These are phyloP conservation scores for Phrynocephalus versicolor DNA, from an alignment of 2,113 vertebrate species.

Conservation along the genomic window DNA sequence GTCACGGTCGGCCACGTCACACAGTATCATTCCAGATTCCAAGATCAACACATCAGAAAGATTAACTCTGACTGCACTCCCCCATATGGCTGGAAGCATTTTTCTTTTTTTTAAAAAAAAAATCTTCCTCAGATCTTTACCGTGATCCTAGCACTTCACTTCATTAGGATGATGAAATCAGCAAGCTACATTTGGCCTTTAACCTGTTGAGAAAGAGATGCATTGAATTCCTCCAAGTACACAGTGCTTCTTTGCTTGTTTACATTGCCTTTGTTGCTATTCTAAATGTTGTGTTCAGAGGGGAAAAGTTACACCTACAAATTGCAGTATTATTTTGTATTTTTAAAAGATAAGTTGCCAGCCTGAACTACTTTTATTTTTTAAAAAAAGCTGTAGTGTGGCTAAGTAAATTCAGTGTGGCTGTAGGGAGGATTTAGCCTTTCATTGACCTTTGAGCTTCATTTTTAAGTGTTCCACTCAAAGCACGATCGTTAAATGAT, in stretches of 20 bases:
- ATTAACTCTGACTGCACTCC: constrained; percentile 76
- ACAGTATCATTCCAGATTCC: constrained; percentile 79
- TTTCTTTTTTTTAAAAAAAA: not conserved
- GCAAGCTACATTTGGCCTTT: constrained; percentile 72
- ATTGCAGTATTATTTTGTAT: constrained; percentile 84
- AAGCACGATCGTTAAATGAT: constrained; percentile 52
- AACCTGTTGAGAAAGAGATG: constrained; percentile 66
- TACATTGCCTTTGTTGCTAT: constrained; percentile 71
- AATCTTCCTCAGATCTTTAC: constrained; percentile 73
- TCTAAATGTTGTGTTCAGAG: constrained; percentile 73
- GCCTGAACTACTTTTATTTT: constrained; percentile 65
- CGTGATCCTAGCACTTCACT: constrained; percentile 71
- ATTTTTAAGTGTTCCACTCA: constrained; percentile 61
- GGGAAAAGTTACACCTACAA: constrained; percentile 70
- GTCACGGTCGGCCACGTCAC: constrained; percentile 76
- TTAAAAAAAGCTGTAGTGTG: constrained; percentile 48
- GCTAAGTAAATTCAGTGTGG: constrained; percentile 44
- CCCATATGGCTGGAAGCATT: constrained; percentile 75
- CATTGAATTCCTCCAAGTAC: constrained; percentile 70
- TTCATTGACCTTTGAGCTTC: constrained; percentile 45
- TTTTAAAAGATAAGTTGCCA: constrained; percentile 74
- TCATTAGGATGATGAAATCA: constrained; percentile 73
- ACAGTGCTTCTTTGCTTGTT: constrained; percentile 78
- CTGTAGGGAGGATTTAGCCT: constrained; percentile 54
- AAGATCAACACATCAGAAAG: constrained; percentile 72